phyloP scores from a whole-genome alignment of 2,888 invertebrate genomes.

The Orchesella flavescens region DNA sequence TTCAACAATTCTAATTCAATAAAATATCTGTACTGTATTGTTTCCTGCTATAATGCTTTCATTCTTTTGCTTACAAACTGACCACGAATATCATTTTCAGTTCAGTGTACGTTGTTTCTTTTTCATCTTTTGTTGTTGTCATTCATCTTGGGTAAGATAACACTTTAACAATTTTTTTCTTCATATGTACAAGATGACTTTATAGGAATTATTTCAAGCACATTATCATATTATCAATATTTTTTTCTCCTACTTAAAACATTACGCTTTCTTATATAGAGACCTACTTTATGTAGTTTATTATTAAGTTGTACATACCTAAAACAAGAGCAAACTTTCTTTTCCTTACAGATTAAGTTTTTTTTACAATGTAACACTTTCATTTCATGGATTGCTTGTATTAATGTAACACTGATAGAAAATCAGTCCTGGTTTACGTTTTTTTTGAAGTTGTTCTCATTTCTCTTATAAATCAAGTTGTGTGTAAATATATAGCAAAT shows the following conservation, averaged over 20 bases:
- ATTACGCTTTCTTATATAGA: background rate
- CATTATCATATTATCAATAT: background rate
- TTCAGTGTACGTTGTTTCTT: conserved; percentile 7
- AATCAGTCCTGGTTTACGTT: conserved; percentile 49
- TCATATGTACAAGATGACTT: conserved; percentile 13
- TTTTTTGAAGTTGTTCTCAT: conserved; percentile 4
- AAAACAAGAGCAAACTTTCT: background rate
- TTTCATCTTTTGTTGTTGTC: conserved; percentile 13
- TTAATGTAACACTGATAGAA: conserved; percentile 50
- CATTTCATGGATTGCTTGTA: conserved; percentile 37
- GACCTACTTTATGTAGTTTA: no score
- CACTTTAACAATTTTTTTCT: conserved; percentile 17
- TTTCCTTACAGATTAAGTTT: no score
- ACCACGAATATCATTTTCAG: conserved; percentile 25
- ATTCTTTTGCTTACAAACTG: conserved; percentile 3
- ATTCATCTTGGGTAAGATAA: background rate
- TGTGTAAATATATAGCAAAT: background rate
- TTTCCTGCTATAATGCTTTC: background rate
- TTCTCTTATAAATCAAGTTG: background rate
- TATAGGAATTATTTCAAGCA: conserved; percentile 23
- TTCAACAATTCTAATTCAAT: background rate
- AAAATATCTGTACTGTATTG: background rate
- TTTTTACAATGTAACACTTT: background rate
- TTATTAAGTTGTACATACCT: no score
- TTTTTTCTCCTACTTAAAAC: background rate